Evolutionary conservation across 2,113 vertebrate genomes (phyloP), one percentile per base, ranked within the genome.

Genomic region (Ifrita kowaldi): DNA sequence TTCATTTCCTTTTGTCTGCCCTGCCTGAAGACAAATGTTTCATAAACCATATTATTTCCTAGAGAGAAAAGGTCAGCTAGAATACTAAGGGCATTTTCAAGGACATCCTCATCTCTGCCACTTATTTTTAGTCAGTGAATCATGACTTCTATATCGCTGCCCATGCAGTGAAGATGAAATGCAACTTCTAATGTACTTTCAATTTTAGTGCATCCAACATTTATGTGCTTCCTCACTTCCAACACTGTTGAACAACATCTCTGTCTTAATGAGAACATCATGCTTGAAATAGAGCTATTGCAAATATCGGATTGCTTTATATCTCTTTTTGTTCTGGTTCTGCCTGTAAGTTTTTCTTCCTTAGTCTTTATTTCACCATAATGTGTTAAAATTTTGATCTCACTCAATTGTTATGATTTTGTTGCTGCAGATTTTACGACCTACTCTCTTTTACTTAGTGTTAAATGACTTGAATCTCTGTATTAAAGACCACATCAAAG

Each of bases 81-180:
- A 94, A 93, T 76, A 73, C 63, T 49, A 65, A 90, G 75, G 50
- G 42, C 74, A 73, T 95, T 95, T 96, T 87, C 89, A 94, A 96
- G 81, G 87, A 89, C 77, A 57, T 91, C 84, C 94, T 96, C 3
- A 90, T 95, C 65, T 95, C 74, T 89, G 35, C 52, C 47, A 89
- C 49, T 77, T 92, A 81, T 74, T 91, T 80, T 87, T 81, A 79
- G 71, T 42, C 85, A 89, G 60, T 41, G 28, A 91, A 75, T 89
- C 62, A 49, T 5, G 12, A 59, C 81, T 88, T 95, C 84, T 85
- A 91, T 52, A 74, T 84, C 46, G 73, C 69, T 95, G 62, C 52
- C 49, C 73, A 84, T 64, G 91, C 84, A 95, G 60, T 59, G 24
- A 78, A 86, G 84, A 79, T 68, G 59, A 81, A 95, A 73, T 81